A percentile compares a stretch with the other conserved stretches of the same genome.
phyloP scores from a whole-genome alignment of 2,797 vertebrate genomes.

The Hypotaenidia okinawae region DNA sequence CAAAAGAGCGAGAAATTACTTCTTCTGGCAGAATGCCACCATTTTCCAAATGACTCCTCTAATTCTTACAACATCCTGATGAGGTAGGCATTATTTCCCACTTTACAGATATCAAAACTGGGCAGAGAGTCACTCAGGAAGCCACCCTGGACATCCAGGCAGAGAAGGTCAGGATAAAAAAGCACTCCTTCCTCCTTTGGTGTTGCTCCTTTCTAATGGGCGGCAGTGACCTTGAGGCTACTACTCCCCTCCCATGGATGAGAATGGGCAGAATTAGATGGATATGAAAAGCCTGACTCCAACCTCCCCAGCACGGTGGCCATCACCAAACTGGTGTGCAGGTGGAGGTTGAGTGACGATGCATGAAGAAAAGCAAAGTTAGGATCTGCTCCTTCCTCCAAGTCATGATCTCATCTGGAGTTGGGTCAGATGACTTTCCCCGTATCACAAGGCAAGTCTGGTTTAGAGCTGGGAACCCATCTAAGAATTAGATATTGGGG shows the following conservation, averaged over 20 bases:
- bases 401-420: neutral
- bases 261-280: neutral
- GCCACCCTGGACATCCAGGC: neutral
- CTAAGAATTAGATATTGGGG: neutral
- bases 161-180: neutral
- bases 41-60: neutral
- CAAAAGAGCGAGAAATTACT: neutral
- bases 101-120: slow-evolving; percentile 4
- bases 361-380: neutral
- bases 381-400: neutral
- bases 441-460: neutral
- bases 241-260: neutral
- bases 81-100: slow-evolving; percentile 54
- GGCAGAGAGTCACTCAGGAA: neutral
- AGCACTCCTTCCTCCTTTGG: neutral
- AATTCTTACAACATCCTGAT: slow-evolving; percentile 40
- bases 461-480: neutral
- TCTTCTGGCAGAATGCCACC: neutral
- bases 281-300: neutral
- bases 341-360: neutral
- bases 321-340: neutral
- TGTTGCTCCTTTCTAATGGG: neutral
- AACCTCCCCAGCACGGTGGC: neutral
- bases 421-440: neutral
- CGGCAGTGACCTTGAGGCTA: neutral